phyloP scores from a whole-genome alignment of 1,140 invertebrate species.

The Drosophila melanica region DNA sequence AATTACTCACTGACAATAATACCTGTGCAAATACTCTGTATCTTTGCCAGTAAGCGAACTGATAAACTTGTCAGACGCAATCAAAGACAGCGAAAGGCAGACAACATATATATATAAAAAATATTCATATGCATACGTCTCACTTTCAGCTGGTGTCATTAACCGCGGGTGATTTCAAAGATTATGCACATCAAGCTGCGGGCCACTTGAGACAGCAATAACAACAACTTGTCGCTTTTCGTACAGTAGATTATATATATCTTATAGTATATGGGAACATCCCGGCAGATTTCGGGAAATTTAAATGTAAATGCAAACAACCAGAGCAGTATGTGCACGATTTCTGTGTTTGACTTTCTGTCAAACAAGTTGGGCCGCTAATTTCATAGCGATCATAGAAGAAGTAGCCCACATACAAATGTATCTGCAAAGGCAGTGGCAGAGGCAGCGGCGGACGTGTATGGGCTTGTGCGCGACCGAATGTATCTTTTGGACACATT shows the following conservation, averaged over 20 bases:
- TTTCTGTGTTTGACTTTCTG: constrained; percentile 43
- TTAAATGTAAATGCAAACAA: constrained; percentile 67
- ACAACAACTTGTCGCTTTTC: constrained; percentile 68
- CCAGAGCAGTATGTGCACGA: constrained; percentile 49
- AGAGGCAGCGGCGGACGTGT: neutral
- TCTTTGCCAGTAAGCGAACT: constrained; percentile 1
- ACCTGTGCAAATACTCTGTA: constrained; percentile 18
- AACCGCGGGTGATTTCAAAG: constrained; percentile 16
- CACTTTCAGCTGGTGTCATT: constrained; percentile 35
- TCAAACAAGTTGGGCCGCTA: constrained; percentile 75
- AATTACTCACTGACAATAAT: constrained; percentile 42
- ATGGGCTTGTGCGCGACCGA: constrained; percentile 67
- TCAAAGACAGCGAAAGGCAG: constrained; percentile 3
- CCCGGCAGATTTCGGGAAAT: constrained; percentile 1
- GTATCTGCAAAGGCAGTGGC: neutral
- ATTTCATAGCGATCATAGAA: constrained; percentile 56
- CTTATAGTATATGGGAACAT: neutral
- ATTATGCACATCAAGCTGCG: constrained; percentile 25
- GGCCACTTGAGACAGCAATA: constrained; percentile 65
- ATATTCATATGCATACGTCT: neutral
- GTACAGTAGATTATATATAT: constrained; percentile 29
- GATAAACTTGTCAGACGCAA: constrained; percentile 26
- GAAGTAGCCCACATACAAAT: constrained; percentile 59
- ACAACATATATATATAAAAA: neutral
- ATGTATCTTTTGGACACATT: constrained; percentile 78